A percentile compares a stretch with the other conserved stretches of the same genome.
phyloP scores from a whole-genome alignment of 2,888 invertebrate species.

The Eutolmus rufibarbis region DNA sequence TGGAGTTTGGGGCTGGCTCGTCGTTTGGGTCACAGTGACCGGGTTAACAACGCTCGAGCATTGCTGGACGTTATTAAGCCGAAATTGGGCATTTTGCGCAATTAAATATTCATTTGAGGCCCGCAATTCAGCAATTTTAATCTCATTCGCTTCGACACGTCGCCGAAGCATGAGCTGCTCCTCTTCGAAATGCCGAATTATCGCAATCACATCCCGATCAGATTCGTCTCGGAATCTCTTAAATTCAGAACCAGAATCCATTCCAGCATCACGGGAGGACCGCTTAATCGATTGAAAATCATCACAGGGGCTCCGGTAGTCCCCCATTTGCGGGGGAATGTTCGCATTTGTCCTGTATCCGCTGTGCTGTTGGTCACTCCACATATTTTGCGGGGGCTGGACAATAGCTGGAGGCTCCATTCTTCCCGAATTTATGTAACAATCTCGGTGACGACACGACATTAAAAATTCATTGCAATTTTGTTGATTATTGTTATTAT shows the following conservation, averaged over 20 bases:
- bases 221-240: conserved; percentile 51
- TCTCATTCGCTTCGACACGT: conserved; percentile 52
- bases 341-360: neutral
- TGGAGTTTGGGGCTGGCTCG: conserved; percentile 63
- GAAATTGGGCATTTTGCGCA: conserved; percentile 77
- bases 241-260: conserved; percentile 37
- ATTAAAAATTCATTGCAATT: conserved; percentile 55
- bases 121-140: conserved; percentile 69
- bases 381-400: neutral
- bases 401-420: neutral
- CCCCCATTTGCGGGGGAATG: neutral
- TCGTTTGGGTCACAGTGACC: conserved; percentile 67
- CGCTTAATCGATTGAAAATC: conserved; percentile 49
- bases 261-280: conserved; percentile 17
- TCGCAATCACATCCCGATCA: conserved; percentile 50
- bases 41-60: conserved; percentile 68
- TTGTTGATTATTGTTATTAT: conserved; percentile 50
- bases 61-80: conserved; percentile 68
- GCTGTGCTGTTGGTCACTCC: conserved; percentile 42
- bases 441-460: conserved; percentile 49
- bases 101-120: conserved; percentile 81
- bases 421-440: conserved; percentile 40
- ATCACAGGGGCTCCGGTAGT: conserved; percentile 40
- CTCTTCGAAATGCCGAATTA: conserved; percentile 52
- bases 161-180: conserved; percentile 52